Evolutionary conservation across 2,888 invertebrate species (phyloP), one percentile per base, ranked within the genome.

Genomic region (Lasioglossum pauxillum): DNA sequence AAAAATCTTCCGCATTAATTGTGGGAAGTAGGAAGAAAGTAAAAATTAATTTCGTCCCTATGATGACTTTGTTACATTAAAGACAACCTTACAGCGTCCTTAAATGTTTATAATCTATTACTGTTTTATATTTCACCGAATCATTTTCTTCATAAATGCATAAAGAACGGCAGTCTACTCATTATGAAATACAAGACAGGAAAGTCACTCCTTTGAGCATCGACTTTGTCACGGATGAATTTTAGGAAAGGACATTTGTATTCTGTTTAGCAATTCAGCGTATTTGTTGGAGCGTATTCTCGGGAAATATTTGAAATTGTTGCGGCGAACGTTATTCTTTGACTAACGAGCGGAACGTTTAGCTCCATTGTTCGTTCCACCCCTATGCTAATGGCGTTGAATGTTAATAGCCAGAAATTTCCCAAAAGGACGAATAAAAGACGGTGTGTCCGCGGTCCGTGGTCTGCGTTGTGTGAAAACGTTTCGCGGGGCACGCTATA

Each of bases 401-500:
- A 64, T 46, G n/a, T 57, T 23, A 41, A 49, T 38, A 27, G 53
- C 31, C 35, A 23, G 27, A 46, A 27, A 67, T 76, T 44, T 49
- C 75, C 35, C 14, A 64, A 46, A 67, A 38, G n/a, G 46, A 67
- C 46, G 31, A 67, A 35, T 67, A 46, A 44, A 31, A 46, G 41
- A 23, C 76, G 12, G 57, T n/a, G 57, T n/a, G 57, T 57, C 57
- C n/a, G 57, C 57, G 31, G 44, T 5, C 38, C 41, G 41, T n/a
- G 38, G 71, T 71, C 14, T 41, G 71, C n/a, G 41, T 71, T 41
- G 49, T 35, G 35, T 27, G 27, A 69, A 27, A 72, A 41, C 23
- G 49, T 38, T 69, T 49, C 10, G 67, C 71, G 41, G 14, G 31
- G 57, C 46, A 19, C 23, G 60, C 74, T 85, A 76, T 69, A 86